Percentiles rank a stretch among this genome's conserved stretches.
Conservation (phyloP, 2,888 invertebrate genomes). For the Griposia aprilina region DNA sequence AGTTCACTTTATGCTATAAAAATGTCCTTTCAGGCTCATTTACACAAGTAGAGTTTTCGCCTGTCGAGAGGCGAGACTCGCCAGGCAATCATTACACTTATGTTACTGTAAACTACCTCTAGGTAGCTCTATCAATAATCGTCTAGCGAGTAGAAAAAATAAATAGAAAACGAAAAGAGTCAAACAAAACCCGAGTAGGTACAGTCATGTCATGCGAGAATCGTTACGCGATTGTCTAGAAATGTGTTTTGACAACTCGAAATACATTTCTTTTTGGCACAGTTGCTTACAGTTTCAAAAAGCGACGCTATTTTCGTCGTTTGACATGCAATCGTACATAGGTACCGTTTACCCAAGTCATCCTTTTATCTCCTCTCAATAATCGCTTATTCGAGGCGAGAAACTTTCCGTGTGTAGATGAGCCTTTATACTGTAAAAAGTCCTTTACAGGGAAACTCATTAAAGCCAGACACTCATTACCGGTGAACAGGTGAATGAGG, state of each 20-base stretch:
- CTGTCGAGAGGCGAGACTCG: background rate
- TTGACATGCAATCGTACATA: background rate
- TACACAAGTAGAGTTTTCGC: conserved; percentile 3
- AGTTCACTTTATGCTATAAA: conserved; percentile 33
- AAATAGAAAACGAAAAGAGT: background rate
- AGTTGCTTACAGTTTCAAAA: background rate
- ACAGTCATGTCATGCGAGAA: background rate
- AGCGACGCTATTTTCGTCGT: background rate
- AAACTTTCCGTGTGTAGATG: background rate
- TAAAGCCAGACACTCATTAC: conserved; percentile 50
- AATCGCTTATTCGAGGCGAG: background rate
- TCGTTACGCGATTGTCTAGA: background rate
- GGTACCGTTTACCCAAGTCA: background rate
- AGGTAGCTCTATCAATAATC: background rate
- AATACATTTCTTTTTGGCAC: background rate
- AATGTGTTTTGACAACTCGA: background rate
- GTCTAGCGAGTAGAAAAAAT: background rate
- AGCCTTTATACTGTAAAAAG: conserved; percentile 1
- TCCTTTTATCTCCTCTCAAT: background rate
- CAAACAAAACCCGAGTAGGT: no score
- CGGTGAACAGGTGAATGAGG: conserved; percentile 47
- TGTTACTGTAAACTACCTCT: background rate
- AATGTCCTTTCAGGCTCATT: conserved; percentile 17
- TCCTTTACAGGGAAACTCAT: conserved; percentile 43
- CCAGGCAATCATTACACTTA: background rate